Percentiles rank a stretch among this genome's conserved stretches.
These are phyloP conservation scores for Anorthoa munda DNA, from an alignment of 2,888 invertebrate genomes.

Conservation along the genomic window DNA sequence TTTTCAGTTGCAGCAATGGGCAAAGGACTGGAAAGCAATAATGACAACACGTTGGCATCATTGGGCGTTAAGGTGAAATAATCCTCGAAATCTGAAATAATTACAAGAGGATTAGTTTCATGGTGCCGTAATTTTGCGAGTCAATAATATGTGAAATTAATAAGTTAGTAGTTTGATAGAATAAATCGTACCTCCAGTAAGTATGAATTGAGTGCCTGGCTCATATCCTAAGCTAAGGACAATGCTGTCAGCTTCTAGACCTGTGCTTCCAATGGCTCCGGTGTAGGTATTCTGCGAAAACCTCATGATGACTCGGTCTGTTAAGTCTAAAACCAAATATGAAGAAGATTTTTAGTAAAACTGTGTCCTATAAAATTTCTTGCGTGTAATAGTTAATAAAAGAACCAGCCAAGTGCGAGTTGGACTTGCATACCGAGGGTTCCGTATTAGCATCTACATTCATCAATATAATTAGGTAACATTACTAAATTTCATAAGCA, in stretches of 20 bases:
- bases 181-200: constrained; percentile 76
- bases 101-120: background rate
- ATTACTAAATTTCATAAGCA: too few species aligned
- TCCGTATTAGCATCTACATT: too few species aligned
- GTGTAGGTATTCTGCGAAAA: constrained; percentile 78
- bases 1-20: constrained; percentile 68
- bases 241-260: constrained; percentile 71
- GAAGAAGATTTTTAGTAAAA: too few species aligned
- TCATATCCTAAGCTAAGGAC: constrained; percentile 75
- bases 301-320: constrained; percentile 66
- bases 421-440: too few species aligned
- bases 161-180: background rate
- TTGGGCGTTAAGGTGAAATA: constrained; percentile 67
- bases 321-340: background rate
- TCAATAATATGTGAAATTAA: too few species aligned
- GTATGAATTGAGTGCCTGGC: constrained; percentile 70
- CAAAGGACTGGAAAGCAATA: constrained; percentile 62
- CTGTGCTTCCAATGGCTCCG: constrained; percentile 71
- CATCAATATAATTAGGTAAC: too few species aligned
- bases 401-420: too few species aligned
- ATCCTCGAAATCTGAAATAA: constrained; percentile 72
- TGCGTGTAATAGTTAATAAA: too few species aligned
- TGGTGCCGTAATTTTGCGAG: background rate
- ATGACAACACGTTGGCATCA: constrained; percentile 65
- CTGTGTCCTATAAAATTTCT: too few species aligned